These are phyloP conservation scores for Prunella himalayana DNA, from an alignment of 2,113 vertebrate genomes.

Conservation along the genomic window DNA sequence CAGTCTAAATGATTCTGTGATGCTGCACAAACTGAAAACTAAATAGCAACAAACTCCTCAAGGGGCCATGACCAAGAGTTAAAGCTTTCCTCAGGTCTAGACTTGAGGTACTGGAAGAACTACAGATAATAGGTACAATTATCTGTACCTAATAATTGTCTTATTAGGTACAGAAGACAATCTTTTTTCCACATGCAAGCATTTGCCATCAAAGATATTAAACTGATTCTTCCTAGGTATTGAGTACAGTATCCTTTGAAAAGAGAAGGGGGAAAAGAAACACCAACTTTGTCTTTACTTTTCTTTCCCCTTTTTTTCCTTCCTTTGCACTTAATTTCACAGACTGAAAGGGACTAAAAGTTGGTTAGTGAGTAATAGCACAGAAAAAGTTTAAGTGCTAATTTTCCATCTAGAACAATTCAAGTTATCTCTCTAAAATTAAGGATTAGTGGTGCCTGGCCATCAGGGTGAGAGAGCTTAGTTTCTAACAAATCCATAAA, in stretches of 20 bases:
- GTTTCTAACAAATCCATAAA: neutral
- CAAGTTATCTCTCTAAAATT: neutral
- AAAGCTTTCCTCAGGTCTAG: neutral
- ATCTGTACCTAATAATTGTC: too few species aligned
- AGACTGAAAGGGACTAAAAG: neutral
- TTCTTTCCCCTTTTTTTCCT: neutral
- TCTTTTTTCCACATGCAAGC: neutral
- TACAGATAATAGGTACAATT: too few species aligned
- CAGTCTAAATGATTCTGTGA: neutral
- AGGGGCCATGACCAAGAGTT: neutral
- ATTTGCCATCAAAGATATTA: neutral
- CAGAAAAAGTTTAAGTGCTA: neutral
- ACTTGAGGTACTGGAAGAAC: neutral
- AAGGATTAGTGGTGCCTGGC: neutral
- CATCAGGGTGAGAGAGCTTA: neutral
- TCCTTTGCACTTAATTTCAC: neutral
- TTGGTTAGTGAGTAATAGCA: neutral
- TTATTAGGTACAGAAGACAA: neutral
- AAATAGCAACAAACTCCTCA: neutral
- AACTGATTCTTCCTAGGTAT: neutral
- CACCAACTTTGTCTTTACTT: neutral
- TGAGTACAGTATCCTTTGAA: neutral
- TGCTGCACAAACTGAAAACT: neutral
- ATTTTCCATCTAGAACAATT: neutral
- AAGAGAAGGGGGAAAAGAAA: neutral